phyloP scores from a whole-genome alignment of 2,888 invertebrate genomes.

The Philopedon plagiatum region DNA sequence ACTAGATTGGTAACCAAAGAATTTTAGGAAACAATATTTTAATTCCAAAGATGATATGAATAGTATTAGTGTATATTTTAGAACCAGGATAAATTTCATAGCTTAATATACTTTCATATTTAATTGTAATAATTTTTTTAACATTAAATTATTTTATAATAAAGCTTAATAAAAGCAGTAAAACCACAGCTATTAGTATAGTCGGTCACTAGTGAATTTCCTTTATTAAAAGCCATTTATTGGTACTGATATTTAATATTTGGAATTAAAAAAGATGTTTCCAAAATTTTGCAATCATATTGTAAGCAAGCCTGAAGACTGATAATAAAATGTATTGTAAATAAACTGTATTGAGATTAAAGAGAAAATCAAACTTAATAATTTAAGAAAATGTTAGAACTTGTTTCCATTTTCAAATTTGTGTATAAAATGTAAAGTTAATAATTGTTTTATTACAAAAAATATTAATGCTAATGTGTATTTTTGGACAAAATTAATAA shows the following conservation, averaged over 20 bases:
- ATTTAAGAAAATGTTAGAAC: slow-evolving; percentile 13
- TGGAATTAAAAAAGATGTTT: slow-evolving; percentile 13
- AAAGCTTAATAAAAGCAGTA: no score
- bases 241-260: no score
- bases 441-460: neutral
- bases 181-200: no score
- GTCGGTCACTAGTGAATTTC: no score
- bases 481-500: slow-evolving; percentile 1
- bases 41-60: neutral
- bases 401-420: neutral
- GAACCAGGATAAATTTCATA: no score
- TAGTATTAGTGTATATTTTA: no score
- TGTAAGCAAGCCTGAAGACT: slow-evolving; percentile 57
- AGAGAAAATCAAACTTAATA: slow-evolving; percentile 45
- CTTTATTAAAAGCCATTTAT: no score
- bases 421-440: neutral
- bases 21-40: slow-evolving; percentile 6
- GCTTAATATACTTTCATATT: no score
- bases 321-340: slow-evolving; percentile 50
- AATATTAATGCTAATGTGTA: neutral
- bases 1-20: neutral
- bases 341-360: slow-evolving; percentile 21
- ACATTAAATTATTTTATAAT: no score
- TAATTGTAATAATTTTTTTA: no score
- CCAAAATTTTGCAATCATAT: slow-evolving; percentile 17